Percentiles rank a stretch among this genome's conserved stretches.
Evolutionary conservation across 2,113 vertebrate genomes (phyloP).

Genomic region (Noctilio leporinus): DNA sequence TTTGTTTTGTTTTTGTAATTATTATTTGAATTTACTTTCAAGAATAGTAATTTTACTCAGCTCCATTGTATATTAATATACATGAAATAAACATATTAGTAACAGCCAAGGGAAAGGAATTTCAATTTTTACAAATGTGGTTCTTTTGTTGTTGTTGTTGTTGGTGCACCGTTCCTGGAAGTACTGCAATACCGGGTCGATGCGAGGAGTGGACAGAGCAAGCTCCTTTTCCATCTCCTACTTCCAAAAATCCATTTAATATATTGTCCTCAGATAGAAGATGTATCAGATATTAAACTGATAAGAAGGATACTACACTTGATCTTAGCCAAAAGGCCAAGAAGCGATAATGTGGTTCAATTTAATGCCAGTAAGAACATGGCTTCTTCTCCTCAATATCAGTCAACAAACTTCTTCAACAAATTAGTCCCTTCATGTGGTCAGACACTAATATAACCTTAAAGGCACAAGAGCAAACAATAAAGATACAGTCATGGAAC

Average conservation of each 20-base stretch:
- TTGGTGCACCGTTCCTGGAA: too few species aligned
- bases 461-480: not conserved
- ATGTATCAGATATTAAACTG: too few species aligned
- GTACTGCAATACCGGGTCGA: too few species aligned
- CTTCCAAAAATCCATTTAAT: too few species aligned
- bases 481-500: not conserved
- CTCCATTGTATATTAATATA: not conserved
- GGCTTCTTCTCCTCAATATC: not conserved
- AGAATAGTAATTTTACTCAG: not conserved
- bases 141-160: too few species aligned
- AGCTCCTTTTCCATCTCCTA: too few species aligned
- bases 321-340: too few species aligned
- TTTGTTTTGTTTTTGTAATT: not conserved
- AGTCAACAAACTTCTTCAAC: not conserved
- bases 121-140: not conserved
- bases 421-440: not conserved
- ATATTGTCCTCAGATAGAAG: too few species aligned
- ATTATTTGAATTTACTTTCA: conserved; percentile 15
- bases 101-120: conserved; percentile 8
- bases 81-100: not conserved
- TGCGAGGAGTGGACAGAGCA: too few species aligned
- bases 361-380: not conserved
- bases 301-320: too few species aligned
- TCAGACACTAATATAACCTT: not conserved
- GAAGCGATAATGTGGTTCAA: not conserved